Conservation (phyloP, 2,888 invertebrate species). For the Rosalia funebris region DNA sequence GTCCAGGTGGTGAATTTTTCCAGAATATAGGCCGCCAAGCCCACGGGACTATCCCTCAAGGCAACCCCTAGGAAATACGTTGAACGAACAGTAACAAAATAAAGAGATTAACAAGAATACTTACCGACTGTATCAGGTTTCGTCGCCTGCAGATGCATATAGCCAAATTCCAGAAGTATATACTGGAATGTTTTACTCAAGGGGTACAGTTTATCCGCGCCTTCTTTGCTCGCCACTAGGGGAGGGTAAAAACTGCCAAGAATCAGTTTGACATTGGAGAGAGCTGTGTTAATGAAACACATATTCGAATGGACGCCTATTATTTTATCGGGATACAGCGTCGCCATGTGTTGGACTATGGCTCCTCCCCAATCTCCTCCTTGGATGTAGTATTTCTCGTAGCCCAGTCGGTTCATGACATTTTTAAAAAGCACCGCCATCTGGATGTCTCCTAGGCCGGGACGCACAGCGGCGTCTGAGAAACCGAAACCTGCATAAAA, state of each 20-base stretch:
- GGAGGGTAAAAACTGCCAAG: conserved; percentile 38
- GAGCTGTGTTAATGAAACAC: conserved; percentile 47
- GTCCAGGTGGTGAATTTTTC: conserved; percentile 89
- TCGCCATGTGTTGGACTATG: conserved; percentile 72
- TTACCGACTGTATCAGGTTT: conserved; percentile 89
- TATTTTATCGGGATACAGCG: conserved; percentile 71
- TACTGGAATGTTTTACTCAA: conserved; percentile 61
- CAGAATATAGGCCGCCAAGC: conserved; percentile 87
- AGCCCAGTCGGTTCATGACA: conserved; percentile 77
- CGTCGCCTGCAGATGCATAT: conserved; percentile 83
- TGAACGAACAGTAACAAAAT: too few species aligned
- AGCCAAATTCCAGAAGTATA: conserved; percentile 68
- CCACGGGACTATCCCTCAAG: conserved; percentile 76
- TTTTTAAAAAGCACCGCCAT: conserved; percentile 72
- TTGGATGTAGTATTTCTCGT: conserved; percentile 75
- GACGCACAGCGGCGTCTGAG: conserved; percentile 67
- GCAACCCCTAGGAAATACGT: conserved; percentile 8
- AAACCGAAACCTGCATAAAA: conserved; percentile 55
- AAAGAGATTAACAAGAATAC: too few species aligned
- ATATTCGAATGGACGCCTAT: conserved; percentile 71
- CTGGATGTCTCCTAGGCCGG: conserved; percentile 70
- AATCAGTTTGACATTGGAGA: conserved; percentile 35
- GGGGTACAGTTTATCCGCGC: conserved; percentile 67
- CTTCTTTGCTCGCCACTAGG: conserved; percentile 65
- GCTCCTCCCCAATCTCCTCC: conserved; percentile 87